phyloP scores from a whole-genome alignment of 2,113 vertebrate genomes.

The Burhinus oedicnemus region DNA sequence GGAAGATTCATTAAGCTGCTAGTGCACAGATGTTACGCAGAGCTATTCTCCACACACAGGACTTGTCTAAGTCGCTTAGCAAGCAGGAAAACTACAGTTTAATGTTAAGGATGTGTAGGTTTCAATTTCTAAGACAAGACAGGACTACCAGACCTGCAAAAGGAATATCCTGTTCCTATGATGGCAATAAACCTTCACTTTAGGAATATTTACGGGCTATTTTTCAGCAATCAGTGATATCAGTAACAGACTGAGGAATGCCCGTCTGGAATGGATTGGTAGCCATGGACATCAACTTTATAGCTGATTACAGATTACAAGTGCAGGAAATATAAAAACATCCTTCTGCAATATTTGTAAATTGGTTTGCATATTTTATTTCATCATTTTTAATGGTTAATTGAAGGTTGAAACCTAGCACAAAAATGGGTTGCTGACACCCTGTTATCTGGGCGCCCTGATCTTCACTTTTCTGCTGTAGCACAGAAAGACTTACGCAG shows the following conservation, averaged over 20 bases:
- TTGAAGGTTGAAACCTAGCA: background rate
- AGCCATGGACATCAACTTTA: background rate
- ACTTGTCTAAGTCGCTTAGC: background rate
- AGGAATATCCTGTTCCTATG: fast-evolving
- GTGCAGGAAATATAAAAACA: background rate
- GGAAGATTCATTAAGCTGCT: background rate
- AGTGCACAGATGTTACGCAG: background rate
- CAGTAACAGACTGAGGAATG: background rate
- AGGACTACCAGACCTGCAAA: background rate
- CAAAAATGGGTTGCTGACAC: background rate
- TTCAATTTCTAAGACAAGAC: background rate
- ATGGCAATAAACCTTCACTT: background rate
- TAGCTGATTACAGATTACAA: background rate
- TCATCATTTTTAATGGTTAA: background rate
- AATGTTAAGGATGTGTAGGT: background rate
- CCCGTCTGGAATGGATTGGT: background rate
- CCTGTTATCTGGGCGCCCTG: background rate
- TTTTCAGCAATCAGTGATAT: background rate
- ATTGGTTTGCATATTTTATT: background rate
- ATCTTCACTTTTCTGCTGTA: background rate
- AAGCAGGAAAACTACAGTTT: background rate
- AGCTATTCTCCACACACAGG: background rate
- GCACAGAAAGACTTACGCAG: background rate
- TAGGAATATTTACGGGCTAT: background rate
- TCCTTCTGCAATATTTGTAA: background rate